These are phyloP conservation scores for Sylvia atricapilla DNA, from an alignment of 2,113 vertebrate species.

Conservation along the genomic window DNA sequence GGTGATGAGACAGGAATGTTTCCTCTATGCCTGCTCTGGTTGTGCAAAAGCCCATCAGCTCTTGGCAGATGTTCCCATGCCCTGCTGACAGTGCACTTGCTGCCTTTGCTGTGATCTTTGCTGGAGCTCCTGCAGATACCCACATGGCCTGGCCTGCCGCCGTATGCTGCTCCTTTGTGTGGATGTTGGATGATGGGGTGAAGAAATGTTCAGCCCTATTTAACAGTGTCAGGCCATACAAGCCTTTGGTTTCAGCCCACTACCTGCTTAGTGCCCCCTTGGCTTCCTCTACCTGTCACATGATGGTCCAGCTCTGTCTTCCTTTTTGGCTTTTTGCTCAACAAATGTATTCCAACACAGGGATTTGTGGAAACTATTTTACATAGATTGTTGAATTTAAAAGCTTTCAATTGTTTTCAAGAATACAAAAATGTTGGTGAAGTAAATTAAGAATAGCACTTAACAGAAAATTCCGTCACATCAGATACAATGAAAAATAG, in stretches of 20 bases:
- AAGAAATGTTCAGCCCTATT: neutral
- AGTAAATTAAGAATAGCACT: neutral
- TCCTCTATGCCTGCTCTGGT: neutral
- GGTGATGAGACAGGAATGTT: neutral
- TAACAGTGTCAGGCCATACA: neutral
- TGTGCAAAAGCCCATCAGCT: neutral
- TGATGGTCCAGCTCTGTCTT: neutral
- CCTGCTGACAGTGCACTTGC: fast-evolving
- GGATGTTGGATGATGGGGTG: neutral
- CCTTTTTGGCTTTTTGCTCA: neutral
- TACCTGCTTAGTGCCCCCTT: neutral
- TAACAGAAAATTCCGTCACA: neutral
- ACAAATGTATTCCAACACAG: neutral
- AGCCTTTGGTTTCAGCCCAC: neutral
- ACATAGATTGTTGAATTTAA: neutral
- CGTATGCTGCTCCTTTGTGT: neutral
- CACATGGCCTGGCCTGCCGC: neutral
- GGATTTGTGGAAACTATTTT: neutral
- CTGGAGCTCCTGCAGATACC: neutral
- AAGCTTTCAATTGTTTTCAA: neutral
- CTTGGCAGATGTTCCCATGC: fast-evolving
- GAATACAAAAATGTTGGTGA: neutral
- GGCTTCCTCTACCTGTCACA: fast-evolving
- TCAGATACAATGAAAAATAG: neutral
- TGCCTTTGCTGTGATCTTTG: neutral